A percentile compares a stretch with the other conserved stretches of the same genome.
Conservation (phyloP, 2,797 vertebrate species). For the Danio choprae region DNA sequence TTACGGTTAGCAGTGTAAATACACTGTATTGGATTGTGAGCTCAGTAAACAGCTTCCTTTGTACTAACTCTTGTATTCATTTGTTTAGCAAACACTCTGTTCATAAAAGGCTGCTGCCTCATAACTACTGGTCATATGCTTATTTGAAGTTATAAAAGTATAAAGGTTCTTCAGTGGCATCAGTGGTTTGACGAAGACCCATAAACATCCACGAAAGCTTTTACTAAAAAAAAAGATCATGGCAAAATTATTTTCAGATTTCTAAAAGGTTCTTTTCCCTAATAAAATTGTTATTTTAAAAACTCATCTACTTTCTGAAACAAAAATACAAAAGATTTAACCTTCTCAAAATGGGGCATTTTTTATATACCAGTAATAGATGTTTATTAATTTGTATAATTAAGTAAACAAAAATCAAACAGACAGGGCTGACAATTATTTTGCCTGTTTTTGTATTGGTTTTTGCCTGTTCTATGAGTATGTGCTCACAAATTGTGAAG, state of each 20-base stretch:
- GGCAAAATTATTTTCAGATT: too few species aligned
- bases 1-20: constrained; percentile 36
- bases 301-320: too few species aligned
- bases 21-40: constrained; percentile 36
- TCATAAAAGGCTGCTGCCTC: constrained; percentile 23
- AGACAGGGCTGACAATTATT: too few species aligned
- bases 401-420: too few species aligned
- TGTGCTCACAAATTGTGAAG: neutral
- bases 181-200: neutral
- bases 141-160: neutral
- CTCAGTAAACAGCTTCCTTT: constrained; percentile 23
- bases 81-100: constrained; percentile 40
- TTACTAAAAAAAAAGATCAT: neutral
- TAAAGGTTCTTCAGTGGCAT: neutral
- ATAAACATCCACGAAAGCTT: neutral
- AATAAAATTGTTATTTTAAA: too few species aligned
- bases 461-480: too few species aligned
- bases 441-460: neutral
- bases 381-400: too few species aligned
- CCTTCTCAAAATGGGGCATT: too few species aligned
- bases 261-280: too few species aligned
- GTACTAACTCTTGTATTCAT: constrained; percentile 20
- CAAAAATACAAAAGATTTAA: too few species aligned
- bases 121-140: constrained; percentile 9
- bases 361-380: too few species aligned